Evolutionary conservation across 2,888 invertebrate genomes (phyloP), one percentile per base, ranked within the genome.

Genomic region (Drosophila multiciliata): DNA sequence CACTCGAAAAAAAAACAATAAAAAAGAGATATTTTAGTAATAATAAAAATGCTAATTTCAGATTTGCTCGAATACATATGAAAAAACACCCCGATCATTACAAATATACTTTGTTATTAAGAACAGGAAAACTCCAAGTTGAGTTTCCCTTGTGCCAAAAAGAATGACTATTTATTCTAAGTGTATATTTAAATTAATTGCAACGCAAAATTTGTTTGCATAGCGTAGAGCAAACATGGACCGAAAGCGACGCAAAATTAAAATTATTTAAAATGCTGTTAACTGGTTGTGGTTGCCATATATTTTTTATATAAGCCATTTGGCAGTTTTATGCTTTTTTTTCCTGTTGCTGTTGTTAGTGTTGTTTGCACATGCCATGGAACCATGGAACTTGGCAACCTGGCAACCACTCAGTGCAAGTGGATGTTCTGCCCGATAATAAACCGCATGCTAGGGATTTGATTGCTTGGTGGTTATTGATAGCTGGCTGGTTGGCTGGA

Each of bases 371-470:
- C 35, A 67, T 55, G 36, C 17, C 54, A 23, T 29, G 29, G 29
- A 45, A 15, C 15, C 54, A n/a, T 11, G 29, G 50, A n/a, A 50
- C 29, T 6, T 50, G 26, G 17, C 29, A 29, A n/a, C n/a, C 20
- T 3, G 48, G 23, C 55, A 50, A 42, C 15, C 38, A 7, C 15
- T 40, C 66, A 20, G 42, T n/a, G 29, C 29, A 17, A 45, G 35
- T 15, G 23, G 32, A 38, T 57, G 26, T 50, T 32, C 29, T 29
- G 20, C 12, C 35, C 57, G 50, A 33, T 61, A 53, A 53, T 66
- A 75, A 82, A 87, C 89, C 85, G 68, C 89, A 85, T 84, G 75
- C 71, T 82, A 55, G 71, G 90, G 82, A 87, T 89, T 84, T 71
- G 64, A 80, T 85, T 87, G 71, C 58, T 54, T 52, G 64, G 40